A percentile compares a stretch with the other conserved stretches of the same genome.
Conservation (phyloP, 2,797 vertebrate genomes). For the Malacoraja senta region DNA sequence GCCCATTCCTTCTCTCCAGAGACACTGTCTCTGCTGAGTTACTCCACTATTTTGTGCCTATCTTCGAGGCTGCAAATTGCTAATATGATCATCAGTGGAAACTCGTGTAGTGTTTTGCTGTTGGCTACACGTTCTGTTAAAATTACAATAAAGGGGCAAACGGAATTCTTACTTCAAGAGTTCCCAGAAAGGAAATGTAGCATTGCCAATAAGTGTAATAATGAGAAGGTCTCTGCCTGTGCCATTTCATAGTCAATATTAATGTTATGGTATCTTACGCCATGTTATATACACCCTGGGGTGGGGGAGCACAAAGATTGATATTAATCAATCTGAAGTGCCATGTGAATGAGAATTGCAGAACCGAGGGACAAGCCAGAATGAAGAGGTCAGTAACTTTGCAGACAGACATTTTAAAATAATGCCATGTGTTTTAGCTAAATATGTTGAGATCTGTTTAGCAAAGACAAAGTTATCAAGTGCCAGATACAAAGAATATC, state of each 20-base stretch:
- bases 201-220: not conserved
- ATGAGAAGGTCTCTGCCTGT: not conserved
- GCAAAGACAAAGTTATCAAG: not conserved
- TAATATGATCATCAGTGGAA: not conserved
- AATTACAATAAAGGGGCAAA: not conserved
- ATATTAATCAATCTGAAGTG: not conserved
- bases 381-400: not conserved
- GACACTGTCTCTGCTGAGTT: no score
- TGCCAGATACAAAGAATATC: not conserved
- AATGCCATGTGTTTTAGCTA: not conserved
- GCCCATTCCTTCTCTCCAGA: no score
- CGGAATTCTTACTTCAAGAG: not conserved
- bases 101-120: not conserved
- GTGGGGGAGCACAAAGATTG: not conserved
- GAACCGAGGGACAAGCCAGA: not conserved
- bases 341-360: not conserved
- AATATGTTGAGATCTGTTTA: not conserved
- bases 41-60: no score
- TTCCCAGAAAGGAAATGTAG: not conserved
- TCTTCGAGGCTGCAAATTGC: not conserved
- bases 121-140: not conserved
- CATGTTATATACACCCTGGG: no score
- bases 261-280: not conserved
- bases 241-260: not conserved
- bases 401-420: not conserved